Conservation (phyloP, 1,140 invertebrate species). For the Pinna nobilis region DNA sequence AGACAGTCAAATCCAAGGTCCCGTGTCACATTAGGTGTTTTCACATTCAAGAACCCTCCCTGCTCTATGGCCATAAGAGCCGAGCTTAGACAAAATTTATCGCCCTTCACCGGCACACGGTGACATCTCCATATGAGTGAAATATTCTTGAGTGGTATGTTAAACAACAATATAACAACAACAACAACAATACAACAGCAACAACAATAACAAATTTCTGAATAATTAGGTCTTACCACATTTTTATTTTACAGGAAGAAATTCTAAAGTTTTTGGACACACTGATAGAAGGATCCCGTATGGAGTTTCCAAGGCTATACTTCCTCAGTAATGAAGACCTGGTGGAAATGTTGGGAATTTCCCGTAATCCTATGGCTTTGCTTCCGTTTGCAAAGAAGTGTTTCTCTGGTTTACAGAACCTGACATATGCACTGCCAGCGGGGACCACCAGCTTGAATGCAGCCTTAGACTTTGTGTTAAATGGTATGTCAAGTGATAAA, state of each 20-base stretch:
- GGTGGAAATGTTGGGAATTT: slow-evolving; percentile 68
- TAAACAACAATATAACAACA: too few species aligned
- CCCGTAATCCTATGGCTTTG: slow-evolving; percentile 69
- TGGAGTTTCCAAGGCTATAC: slow-evolving; percentile 70
- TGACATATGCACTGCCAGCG: slow-evolving; percentile 66
- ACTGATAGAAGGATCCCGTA: slow-evolving; percentile 59
- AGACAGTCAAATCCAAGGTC: too few species aligned
- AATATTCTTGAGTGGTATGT: too few species aligned
- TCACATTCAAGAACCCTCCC: too few species aligned
- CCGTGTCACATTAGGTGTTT: too few species aligned
- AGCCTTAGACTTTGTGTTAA: slow-evolving; percentile 67
- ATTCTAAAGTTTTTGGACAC: slow-evolving; percentile 65
- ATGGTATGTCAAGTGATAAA: slow-evolving; percentile 57
- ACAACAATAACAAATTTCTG: too few species aligned
- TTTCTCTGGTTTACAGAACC: slow-evolving; percentile 68
- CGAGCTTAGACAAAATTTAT: too few species aligned
- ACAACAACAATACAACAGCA: too few species aligned
- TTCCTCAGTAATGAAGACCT: slow-evolving; percentile 72
- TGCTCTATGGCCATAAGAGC: too few species aligned
- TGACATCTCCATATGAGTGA: too few species aligned
- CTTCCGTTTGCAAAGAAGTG: slow-evolving; percentile 68
- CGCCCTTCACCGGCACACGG: too few species aligned
- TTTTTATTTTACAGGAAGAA: slow-evolving; percentile 59
- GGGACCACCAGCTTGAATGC: slow-evolving; percentile 59
- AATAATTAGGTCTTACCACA: not conserved